Conservation (phyloP, 2,113 vertebrate species). For the Oreochromis aureus region DNA sequence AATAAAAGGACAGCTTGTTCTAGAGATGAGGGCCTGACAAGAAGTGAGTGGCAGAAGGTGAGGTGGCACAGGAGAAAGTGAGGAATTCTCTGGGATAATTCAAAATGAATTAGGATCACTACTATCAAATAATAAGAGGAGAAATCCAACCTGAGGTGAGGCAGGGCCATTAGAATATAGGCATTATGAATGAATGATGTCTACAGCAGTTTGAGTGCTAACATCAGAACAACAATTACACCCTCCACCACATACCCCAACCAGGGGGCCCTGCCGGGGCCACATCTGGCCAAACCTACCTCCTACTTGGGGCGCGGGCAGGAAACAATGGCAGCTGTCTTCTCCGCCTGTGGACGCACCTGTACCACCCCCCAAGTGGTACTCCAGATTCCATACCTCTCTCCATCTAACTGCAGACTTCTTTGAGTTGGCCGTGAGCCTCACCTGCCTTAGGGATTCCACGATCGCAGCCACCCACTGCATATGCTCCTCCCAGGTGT, state of each 20-base stretch:
- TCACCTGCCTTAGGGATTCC: neutral
- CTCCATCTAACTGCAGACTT: neutral
- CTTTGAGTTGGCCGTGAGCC: neutral
- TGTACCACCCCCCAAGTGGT: neutral
- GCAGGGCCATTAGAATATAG: neutral
- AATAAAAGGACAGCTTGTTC: slow-evolving; percentile 44
- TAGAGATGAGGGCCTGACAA: slow-evolving; percentile 3
- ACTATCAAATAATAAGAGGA: neutral
- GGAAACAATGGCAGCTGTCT: neutral
- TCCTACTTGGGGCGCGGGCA: neutral
- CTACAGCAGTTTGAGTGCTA: neutral
- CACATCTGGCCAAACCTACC: neutral
- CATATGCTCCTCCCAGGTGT: neutral
- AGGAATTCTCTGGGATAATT: neutral
- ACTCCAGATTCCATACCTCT: neutral
- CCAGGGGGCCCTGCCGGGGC: neutral
- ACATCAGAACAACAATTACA: neutral
- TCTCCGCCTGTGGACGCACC: neutral
- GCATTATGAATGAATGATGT: neutral
- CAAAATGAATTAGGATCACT: neutral
- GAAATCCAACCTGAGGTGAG: neutral
- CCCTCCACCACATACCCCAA: neutral
- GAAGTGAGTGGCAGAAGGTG: neutral
- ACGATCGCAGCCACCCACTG: neutral
- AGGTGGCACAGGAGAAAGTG: neutral